A percentile compares a stretch with the other conserved stretches of the same genome.
Conservation (phyloP, 2,113 vertebrate species). For the Myiopsitta monachus region DNA sequence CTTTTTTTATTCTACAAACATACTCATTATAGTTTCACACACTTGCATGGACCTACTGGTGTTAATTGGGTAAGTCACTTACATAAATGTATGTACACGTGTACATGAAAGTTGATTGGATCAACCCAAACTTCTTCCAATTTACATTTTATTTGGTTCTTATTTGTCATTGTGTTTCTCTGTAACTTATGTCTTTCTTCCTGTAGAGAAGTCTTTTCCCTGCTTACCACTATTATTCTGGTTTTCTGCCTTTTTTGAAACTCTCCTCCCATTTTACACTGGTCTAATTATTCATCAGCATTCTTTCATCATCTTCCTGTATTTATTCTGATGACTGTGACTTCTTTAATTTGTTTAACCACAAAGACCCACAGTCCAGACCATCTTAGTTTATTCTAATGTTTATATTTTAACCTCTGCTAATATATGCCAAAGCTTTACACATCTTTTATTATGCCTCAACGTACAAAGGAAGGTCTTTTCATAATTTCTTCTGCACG, state of each 20-base stretch:
- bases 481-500: neutral
- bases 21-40: neutral
- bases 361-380: neutral
- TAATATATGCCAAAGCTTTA: neutral
- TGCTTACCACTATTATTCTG: neutral
- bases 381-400: neutral
- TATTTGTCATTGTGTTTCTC: neutral
- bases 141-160: neutral
- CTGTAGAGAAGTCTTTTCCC: neutral
- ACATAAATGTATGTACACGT: rapidly evolving
- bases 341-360: neutral
- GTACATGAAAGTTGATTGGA: neutral
- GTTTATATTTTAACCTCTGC: neutral
- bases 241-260: neutral
- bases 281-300: neutral
- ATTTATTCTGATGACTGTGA: neutral
- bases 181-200: neutral
- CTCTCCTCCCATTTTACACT: neutral
- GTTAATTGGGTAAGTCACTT: neutral
- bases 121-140: neutral
- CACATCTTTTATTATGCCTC: neutral
- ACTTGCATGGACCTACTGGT: neutral
- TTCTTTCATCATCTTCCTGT: neutral
- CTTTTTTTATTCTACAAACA: neutral
- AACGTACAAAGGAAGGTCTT: neutral